Conservation (phyloP, 1,140 invertebrate species). For the Trachymyrmex cornetzi region DNA sequence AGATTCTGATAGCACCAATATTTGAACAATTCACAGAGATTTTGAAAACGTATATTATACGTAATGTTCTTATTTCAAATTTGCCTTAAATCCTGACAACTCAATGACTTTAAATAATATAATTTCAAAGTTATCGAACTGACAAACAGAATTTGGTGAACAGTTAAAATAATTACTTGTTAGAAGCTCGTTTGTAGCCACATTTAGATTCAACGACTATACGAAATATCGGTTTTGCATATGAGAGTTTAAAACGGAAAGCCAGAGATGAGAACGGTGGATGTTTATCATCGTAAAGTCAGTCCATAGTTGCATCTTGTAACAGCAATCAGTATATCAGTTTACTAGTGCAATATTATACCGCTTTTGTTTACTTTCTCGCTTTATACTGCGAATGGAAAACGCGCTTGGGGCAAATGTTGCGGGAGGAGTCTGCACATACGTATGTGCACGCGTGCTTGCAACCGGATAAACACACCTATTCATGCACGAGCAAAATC, state of each 20-base stretch:
- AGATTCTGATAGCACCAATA: neutral
- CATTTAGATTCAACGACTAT: neutral
- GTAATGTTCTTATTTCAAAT: neutral
- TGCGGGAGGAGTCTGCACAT: slow-evolving; percentile 13
- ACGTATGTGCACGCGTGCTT: slow-evolving; percentile 28
- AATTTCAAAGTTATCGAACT: neutral
- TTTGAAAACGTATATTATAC: neutral
- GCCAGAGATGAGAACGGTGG: neutral
- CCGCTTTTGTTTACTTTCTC: slow-evolving; percentile 53
- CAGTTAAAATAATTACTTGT: neutral
- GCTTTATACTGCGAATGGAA: slow-evolving; percentile 59
- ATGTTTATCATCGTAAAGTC: slow-evolving; percentile 6
- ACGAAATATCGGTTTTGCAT: neutral
- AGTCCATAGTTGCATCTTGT: neutral
- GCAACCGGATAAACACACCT: slow-evolving; percentile 55
- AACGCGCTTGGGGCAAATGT: slow-evolving; percentile 36
- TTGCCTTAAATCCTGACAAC: neutral
- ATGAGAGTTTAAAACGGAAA: neutral
- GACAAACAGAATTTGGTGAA: neutral
- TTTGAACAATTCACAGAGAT: neutral
- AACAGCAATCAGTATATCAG: slow-evolving; percentile 47
- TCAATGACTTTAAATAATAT: neutral
- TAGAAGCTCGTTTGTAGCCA: neutral
- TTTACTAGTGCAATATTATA: slow-evolving; percentile 45
- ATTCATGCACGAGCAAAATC: slow-evolving; percentile 63